Percentiles rank a stretch among this genome's conserved stretches.
Conservation (phyloP, 2,797 vertebrate genomes). For the Cetoscarus ocellatus region DNA sequence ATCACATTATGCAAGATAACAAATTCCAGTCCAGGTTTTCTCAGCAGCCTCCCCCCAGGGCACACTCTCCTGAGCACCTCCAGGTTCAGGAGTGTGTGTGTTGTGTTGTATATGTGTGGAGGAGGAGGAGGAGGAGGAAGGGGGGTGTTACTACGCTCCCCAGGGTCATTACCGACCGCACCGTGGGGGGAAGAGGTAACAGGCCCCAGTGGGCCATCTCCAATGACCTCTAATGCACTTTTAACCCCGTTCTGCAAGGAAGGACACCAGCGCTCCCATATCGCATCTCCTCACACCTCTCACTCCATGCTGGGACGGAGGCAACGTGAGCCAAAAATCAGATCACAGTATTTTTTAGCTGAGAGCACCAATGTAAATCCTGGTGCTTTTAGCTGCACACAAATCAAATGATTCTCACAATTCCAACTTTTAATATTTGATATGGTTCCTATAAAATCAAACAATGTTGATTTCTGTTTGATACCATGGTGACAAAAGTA, state of each 20-base stretch:
- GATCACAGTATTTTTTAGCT: too few species aligned
- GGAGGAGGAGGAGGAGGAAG: background rate
- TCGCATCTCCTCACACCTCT: background rate
- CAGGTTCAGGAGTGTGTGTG: conserved; percentile 68
- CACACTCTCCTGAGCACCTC: conserved; percentile 65
- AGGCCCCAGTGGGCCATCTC: conserved; percentile 49
- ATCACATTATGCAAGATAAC: conserved; percentile 68
- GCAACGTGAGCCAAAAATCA: too few species aligned
- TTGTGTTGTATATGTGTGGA: conserved; percentile 34
- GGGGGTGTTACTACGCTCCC: conserved; percentile 66
- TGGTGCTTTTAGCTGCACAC: too few species aligned
- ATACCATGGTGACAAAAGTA: too few species aligned
- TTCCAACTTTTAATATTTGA: too few species aligned
- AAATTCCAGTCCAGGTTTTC: conserved; percentile 80
- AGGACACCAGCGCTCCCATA: conserved; percentile 14
- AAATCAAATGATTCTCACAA: too few species aligned
- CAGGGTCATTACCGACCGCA: conserved; percentile 69
- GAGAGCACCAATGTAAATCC: too few species aligned
- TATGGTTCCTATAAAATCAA: too few species aligned
- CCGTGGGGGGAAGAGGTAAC: conserved; percentile 43
- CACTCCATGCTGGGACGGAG: too few species aligned
- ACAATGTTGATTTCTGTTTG: too few species aligned
- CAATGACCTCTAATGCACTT: conserved; percentile 77
- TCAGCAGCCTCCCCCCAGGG: conserved; percentile 70
- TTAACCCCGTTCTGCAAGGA: conserved; percentile 66